phyloP scores from a whole-genome alignment of 30 jellyfish, hydroid and myxozoan genomes.

The Aurelia coerulea region DNA sequence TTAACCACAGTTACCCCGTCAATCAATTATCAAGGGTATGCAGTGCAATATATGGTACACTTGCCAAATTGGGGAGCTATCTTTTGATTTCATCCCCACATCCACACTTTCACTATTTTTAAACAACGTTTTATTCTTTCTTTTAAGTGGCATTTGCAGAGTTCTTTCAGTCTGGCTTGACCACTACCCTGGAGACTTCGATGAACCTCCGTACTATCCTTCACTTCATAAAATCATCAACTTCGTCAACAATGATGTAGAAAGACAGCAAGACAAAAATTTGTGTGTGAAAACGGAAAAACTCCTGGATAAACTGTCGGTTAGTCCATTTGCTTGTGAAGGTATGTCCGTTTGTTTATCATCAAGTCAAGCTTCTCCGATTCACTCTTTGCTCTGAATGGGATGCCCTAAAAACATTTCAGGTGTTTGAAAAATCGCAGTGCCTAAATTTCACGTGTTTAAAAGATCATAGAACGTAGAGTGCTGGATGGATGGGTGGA shows the following conservation, averaged over 20 bases:
- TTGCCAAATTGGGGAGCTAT: no score
- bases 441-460: no score
- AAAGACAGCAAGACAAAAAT: conserved; percentile 2
- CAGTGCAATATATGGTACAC: no score
- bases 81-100: no score
- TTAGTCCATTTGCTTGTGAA: conserved; percentile 84
- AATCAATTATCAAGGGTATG: no score
- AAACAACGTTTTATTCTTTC: background rate
- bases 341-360: conserved; percentile 28
- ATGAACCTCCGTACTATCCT: conserved; percentile 79
- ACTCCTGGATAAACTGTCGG: conserved; percentile 63
- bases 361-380: background rate
- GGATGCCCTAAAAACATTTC: no score
- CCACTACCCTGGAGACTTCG: conserved; percentile 87
- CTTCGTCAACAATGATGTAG: conserved; percentile 52
- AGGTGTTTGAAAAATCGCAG: no score
- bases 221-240: conserved; percentile 64
- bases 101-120: no score
- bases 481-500: no score
- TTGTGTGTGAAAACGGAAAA: conserved; percentile 40
- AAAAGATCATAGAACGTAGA: no score
- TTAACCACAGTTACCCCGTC: no score
- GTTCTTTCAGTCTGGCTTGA: conserved; percentile 85
- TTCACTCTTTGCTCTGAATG: background rate
- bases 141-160: conserved; percentile 73